Evolutionary conservation across 1,140 invertebrate species (phyloP), one percentile per base, ranked within the genome.

Genomic region (Berghia stephanieae): DNA sequence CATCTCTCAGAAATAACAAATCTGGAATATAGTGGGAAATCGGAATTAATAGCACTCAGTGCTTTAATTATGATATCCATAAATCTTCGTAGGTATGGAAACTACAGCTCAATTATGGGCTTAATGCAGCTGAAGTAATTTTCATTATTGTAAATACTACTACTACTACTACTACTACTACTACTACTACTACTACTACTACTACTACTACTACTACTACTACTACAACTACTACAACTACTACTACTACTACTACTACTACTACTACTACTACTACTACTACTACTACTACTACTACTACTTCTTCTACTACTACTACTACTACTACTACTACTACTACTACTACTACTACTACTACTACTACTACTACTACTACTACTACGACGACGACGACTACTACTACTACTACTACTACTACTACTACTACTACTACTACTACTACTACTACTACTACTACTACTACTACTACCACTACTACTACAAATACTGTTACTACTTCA

Each of bases 261-360:
- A 68, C 66, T 68, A 68, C 66, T 68, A 68, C 66, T 68, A 68
- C 66, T 68, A 68, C 66, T 68, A 68, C 66, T 68, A 68, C 66
- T 68, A 68, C 66, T 68, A 68, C 66, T 36, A 68, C 34, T 5
- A n/a, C n/a, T 60, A 60, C 55, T 60, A 24, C 55, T 24, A 60
- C 55, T 24, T 24, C 55, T 24, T 24, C 55, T 24, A 60, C 55
- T 5, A 60, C 55, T 5, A 60, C 55, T 24, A 60, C 55, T 24
- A 60, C 55, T 24, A 60, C 55, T 24, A 60, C 55, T 24, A 60
- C 55, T 24, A 60, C 55, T 8, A 60, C 55, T 60, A 60, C 55
- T 60, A 60, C 55, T 60, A 60, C 55, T 60, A n/a, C 55, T 24
- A 24, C 55, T 24, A 8, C 55, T 24, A 60, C 55, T 8, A 24